Evolutionary conservation across 2,113 vertebrate species (phyloP), one percentile per base, ranked within the genome.

Genomic region (Gila orcuttii): DNA sequence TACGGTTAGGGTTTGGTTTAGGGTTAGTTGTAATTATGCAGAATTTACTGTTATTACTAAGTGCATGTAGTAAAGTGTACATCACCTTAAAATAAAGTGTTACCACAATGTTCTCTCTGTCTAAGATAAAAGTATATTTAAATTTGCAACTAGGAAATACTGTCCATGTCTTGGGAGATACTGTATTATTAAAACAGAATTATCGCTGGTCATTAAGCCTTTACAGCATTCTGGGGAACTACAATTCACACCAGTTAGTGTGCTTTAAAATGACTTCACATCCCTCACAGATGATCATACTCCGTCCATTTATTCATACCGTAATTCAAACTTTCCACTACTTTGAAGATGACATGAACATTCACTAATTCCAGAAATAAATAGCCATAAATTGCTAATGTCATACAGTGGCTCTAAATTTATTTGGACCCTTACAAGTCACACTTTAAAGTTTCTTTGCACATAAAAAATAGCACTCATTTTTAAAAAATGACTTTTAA

Each of bases 161-260:
- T 42, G 9, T 42, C 42, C 6, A 25, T 4, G 9, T 25, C 59
- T 62, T 47, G 79, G 39, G 42, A 81, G 39, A 66, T 47, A 75
- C 52, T 50, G 45, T 28, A 87, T 69, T 28, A 85, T 85, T 87
- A 66, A 73, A 76, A 59, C 68, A 79, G 82, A 81, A 69, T 87
- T 85, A 87, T 57, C 3, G 31, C 57, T 57, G 23, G n/a, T 60
- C 57, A 79, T 84, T 81, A 85, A 50, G 55, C 45, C 64, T 81
- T 74, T 71, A 85, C 31, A 60, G 64, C 64, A 68, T 75, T 66
- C 76, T 75, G 36, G 82, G 64, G 12, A 83, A 64, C 68, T 19
- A 28, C 13, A 10, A 28, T 71, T 66, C 82, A 87, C 73, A 78
- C 47, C 28, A 6, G 80, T 19, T 15, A 6, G 80, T 19, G 28